phyloP scores from a whole-genome alignment of 2,888 invertebrate species.

The Spisula subtruncata region DNA sequence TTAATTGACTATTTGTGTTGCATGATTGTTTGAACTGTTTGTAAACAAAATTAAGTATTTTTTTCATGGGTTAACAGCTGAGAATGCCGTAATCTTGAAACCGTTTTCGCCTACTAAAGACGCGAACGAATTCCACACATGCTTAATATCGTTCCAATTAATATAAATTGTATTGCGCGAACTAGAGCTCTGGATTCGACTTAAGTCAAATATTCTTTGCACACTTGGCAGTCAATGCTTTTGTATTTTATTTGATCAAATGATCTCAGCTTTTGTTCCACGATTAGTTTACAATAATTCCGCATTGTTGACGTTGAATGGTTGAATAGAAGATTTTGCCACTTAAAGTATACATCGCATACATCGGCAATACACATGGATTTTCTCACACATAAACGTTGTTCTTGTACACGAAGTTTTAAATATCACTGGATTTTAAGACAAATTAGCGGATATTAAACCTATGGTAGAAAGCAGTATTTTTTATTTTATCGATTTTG shows the following conservation, averaged over 20 bases:
- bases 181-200: background rate
- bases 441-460: background rate
- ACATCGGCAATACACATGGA: background rate
- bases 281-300: slow-evolving; percentile 42
- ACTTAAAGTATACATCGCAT: slow-evolving; percentile 17
- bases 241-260: slow-evolving; percentile 51
- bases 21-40: too few species aligned
- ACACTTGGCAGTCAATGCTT: slow-evolving; percentile 42
- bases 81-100: background rate
- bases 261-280: slow-evolving; percentile 44
- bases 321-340: slow-evolving; percentile 31
- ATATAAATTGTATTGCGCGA: slow-evolving; percentile 20
- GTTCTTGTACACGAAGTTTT: background rate
- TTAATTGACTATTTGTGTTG: background rate
- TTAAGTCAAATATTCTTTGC: slow-evolving; percentile 42
- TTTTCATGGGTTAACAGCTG: background rate
- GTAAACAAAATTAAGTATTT: background rate
- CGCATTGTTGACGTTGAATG: slow-evolving; percentile 39
- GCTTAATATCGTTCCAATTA: slow-evolving; percentile 26
- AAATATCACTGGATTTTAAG: slow-evolving; percentile 6
- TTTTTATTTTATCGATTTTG: slow-evolving; percentile 38
- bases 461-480: background rate
- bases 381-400: background rate
- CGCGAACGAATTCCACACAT: slow-evolving; percentile 5
- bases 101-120: background rate